Conservation (phyloP, 1,140 invertebrate genomes). For the Orchestia grillus region DNA sequence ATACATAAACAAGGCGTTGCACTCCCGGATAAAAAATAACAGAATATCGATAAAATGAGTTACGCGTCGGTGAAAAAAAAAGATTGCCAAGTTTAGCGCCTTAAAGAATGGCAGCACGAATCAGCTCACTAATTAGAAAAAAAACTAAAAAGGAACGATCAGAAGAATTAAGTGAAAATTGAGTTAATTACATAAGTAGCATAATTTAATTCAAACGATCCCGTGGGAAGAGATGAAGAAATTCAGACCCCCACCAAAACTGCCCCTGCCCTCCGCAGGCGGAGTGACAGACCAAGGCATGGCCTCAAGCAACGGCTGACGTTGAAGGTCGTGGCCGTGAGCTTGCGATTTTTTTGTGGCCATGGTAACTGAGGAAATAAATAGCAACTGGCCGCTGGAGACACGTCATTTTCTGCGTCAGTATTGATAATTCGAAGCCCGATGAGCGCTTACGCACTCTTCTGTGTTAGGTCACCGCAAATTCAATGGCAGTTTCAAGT, state of each 20-base stretch:
- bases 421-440: neutral
- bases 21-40: too few relatives aligned
- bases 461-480: neutral
- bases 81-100: neutral
- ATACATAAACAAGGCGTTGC: too few relatives aligned
- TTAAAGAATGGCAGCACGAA: neutral
- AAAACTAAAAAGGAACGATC: neutral
- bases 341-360: neutral
- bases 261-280: neutral
- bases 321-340: conserved; percentile 20
- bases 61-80: neutral
- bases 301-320: neutral
- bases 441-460: neutral
- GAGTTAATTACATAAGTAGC: too few relatives aligned
- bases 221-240: neutral
- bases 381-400: neutral
- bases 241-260: neutral
- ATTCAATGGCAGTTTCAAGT: too few relatives aligned
- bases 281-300: neutral
- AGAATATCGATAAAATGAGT: too few relatives aligned
- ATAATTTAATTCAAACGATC: neutral
- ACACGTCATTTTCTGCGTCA: neutral
- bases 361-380: neutral
- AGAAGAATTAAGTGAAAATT: neutral
- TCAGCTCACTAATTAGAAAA: neutral